These are phyloP conservation scores for Hippopotamus amphibius DNA, from an alignment of 2,113 vertebrate genomes.

Conservation along the genomic window DNA sequence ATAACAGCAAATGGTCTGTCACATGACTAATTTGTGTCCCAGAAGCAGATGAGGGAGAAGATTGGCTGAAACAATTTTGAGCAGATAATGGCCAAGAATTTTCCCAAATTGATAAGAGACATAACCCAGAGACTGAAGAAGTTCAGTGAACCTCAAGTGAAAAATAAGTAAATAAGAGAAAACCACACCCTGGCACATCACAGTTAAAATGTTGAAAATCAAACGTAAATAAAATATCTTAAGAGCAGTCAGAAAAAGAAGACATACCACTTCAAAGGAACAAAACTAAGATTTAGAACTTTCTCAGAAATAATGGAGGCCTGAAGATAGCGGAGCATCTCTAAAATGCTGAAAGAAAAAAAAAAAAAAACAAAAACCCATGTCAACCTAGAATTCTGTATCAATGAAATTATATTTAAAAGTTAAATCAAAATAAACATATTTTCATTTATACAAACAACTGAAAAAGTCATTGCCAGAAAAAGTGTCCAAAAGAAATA, in stretches of 20 bases:
- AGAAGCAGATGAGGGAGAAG: not conserved
- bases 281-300: constrained; percentile 27
- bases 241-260: not conserved
- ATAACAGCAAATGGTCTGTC: not conserved
- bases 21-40: not conserved
- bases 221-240: not conserved
- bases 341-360: not conserved
- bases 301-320: not conserved
- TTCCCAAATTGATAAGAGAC: not conserved
- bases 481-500: not conserved
- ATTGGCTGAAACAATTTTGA: not conserved
- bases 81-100: not conserved
- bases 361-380: not conserved
- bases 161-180: not conserved
- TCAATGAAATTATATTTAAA: constrained; percentile 8
- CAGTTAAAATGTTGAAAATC: constrained; percentile 1
- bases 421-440: constrained; percentile 11
- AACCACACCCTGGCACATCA: not conserved
- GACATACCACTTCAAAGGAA: not conserved
- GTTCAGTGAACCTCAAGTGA: not conserved
- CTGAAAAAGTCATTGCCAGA: not conserved
- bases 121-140: not conserved
- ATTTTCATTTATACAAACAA: not conserved
- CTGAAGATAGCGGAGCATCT: not conserved
- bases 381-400: not conserved